Evolutionary conservation across 2,888 invertebrate genomes (phyloP).

Genomic region (Dione juno): DNA sequence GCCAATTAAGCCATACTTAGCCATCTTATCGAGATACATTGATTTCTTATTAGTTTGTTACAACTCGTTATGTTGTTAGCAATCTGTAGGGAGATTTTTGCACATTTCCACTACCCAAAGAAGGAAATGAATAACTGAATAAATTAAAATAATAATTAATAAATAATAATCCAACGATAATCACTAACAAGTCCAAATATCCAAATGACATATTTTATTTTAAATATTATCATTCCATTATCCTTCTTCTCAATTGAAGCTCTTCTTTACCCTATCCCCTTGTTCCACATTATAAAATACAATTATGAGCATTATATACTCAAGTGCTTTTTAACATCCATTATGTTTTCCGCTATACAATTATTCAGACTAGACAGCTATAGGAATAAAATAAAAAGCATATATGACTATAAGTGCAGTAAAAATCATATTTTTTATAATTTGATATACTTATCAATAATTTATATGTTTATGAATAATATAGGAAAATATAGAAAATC

Average conservation of each 20-base stretch:
- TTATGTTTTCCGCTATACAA: not conserved
- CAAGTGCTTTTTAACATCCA: constrained; percentile 7
- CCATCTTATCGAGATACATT: too few species aligned
- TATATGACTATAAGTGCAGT: not conserved
- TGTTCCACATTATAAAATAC: constrained; percentile 6
- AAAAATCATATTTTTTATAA: too few species aligned
- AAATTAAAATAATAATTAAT: too few species aligned
- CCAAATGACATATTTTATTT: not conserved
- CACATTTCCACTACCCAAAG: too few species aligned
- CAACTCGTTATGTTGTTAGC: too few species aligned
- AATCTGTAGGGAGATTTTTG: too few species aligned
- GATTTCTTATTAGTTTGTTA: too few species aligned
- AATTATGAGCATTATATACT: not conserved
- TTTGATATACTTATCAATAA: too few species aligned
- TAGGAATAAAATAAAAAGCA: not conserved
- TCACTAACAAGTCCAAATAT: not conserved
- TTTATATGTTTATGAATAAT: too few species aligned
- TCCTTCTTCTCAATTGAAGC: constrained; percentile 5
- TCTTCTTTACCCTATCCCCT: not conserved
- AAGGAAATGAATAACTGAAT: too few species aligned
- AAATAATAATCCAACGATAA: too few species aligned
- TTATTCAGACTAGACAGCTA: not conserved
- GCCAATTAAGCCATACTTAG: too few species aligned
- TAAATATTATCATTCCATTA: not conserved
- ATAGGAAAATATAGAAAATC: not conserved